Conservation (phyloP, 2,797 vertebrate genomes). For the Phrynocephalus vlangalii region DNA sequence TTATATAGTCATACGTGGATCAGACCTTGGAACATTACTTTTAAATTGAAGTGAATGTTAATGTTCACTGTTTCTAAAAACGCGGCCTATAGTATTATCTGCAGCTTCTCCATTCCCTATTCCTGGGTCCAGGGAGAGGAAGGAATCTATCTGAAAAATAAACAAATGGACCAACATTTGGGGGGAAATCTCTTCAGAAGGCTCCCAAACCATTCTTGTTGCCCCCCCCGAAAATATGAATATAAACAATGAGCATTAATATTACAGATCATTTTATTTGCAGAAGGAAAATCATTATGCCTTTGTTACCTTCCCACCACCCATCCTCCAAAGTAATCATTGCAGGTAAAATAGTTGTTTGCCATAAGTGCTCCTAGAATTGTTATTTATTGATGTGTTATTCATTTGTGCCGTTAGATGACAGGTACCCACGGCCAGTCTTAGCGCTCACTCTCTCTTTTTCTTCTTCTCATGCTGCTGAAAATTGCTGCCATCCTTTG, state of each 20-base stretch:
- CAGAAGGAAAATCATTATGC: neutral
- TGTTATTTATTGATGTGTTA: neutral
- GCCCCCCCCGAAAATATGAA: too few species aligned
- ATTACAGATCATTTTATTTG: neutral
- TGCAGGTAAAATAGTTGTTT: neutral
- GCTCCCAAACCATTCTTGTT: too few species aligned
- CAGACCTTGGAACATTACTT: neutral
- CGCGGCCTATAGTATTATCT: too few species aligned
- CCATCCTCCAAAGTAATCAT: neutral
- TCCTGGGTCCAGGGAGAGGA: too few species aligned
- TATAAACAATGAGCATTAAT: too few species aligned
- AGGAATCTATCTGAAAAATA: too few species aligned
- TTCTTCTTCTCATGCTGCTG: neutral
- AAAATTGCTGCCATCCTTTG: neutral
- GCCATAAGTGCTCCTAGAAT: neutral
- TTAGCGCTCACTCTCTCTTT: neutral
- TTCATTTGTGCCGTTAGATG: neutral
- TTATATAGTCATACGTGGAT: neutral
- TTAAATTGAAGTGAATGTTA: too few species aligned
- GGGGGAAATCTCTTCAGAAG: too few species aligned
- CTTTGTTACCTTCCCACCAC: neutral
- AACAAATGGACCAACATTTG: too few species aligned
- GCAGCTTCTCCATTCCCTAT: too few species aligned
- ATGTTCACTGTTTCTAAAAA: too few species aligned
- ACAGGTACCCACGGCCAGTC: neutral